These are phyloP conservation scores for Delphinapterus leucas DNA, from an alignment of 2,113 vertebrate species.

Conservation along the genomic window DNA sequence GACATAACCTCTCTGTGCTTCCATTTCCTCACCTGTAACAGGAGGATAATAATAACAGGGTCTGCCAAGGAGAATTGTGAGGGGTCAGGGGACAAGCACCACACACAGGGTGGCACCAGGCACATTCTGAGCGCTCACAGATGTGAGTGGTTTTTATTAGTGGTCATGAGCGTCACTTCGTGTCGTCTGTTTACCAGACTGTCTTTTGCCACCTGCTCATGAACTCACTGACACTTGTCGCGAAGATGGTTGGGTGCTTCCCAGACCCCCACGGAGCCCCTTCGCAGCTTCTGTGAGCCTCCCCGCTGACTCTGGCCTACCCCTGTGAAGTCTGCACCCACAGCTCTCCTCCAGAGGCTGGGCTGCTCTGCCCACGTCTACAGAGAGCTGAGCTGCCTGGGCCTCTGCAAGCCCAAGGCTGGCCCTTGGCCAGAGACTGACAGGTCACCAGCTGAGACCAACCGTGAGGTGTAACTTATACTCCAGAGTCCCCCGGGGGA, in stretches of 20 bases:
- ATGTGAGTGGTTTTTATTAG: fast-evolving
- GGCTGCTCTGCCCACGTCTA: neutral
- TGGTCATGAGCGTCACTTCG: fast-evolving
- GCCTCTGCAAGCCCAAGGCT: neutral
- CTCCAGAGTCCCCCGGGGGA: fast-evolving
- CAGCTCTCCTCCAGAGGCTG: too few species aligned
- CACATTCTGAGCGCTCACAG: fast-evolving
- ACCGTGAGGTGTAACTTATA: neutral
- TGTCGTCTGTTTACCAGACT: fast-evolving
- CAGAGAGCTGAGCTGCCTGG: too few species aligned
- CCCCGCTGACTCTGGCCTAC: fast-evolving
- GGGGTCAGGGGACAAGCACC: fast-evolving
- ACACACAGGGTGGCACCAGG: fast-evolving
- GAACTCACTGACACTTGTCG: too few species aligned
- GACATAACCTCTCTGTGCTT: neutral
- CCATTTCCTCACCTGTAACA: neutral
- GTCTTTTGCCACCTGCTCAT: neutral
- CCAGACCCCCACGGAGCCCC: neutral
- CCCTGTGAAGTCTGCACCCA: neutral
- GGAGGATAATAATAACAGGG: fast-evolving
- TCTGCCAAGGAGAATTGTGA: fast-evolving
- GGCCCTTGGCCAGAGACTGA: neutral
- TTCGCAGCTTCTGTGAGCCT: fast-evolving
- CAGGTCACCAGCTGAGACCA: neutral
- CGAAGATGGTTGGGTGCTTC: fast-evolving